Conservation (phyloP, 2,888 invertebrate species). For the Ceratothoa steindachneri region DNA sequence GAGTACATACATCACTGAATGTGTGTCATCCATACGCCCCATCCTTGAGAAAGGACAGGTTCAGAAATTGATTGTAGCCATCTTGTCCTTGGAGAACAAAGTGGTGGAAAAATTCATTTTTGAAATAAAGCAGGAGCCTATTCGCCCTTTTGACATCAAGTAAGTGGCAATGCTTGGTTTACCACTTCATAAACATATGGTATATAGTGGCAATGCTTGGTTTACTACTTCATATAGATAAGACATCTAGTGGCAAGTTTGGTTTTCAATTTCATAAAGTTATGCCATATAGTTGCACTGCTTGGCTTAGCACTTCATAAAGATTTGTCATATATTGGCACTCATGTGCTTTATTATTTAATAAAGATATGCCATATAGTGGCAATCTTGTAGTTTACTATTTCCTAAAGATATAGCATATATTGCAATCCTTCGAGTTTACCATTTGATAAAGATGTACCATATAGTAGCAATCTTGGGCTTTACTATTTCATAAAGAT, state of each 20-base stretch:
- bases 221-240: too few species aligned
- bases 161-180: constrained; percentile 2
- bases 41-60: constrained; percentile 38
- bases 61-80: constrained; percentile 28
- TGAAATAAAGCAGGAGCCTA: constrained; percentile 30
- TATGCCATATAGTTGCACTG: not conserved
- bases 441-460: too few species aligned
- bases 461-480: too few species aligned
- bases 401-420: too few species aligned
- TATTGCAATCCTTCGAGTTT: too few species aligned
- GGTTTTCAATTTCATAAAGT: not conserved
- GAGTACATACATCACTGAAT: constrained; percentile 33
- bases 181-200: not conserved
- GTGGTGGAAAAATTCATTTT: constrained; percentile 42
- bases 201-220: not conserved
- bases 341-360: too few species aligned
- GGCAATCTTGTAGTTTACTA: too few species aligned
- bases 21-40: constrained; percentile 28
- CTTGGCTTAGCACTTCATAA: not conserved
- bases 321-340: too few species aligned
- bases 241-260: too few species aligned
- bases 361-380: too few species aligned
- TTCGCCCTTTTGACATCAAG: constrained; percentile 33
- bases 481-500: too few species aligned
- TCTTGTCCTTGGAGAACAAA: constrained; percentile 18